Base-by-base conservation (phyloP, 2,113 vertebrate species). In the Erinaceus europaeus region DNA sequence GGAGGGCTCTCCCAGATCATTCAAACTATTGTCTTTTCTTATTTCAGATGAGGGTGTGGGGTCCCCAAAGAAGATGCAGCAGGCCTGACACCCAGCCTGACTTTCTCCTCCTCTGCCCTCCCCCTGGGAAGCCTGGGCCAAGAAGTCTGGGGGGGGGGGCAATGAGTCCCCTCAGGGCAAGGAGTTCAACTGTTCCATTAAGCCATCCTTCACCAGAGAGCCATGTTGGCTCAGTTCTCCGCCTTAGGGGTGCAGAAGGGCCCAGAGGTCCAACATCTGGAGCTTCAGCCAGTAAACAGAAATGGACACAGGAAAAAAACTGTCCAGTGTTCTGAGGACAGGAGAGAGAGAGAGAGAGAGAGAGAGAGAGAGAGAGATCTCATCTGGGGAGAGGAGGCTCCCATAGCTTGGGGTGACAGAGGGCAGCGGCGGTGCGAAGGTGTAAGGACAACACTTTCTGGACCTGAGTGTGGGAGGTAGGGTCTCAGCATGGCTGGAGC, bases 361-460 rank as follows among this genome's bases (percentile, higher is more conserved):
- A 32, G 52, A 53, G 21, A 11, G 3, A 36, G 52, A 5, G 2
- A 8, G 52, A 53, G 52, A 53, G 52, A 20, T 6, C 18, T 23
- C 9, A 23, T 17, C 52, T 29, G 9, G 55, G 29, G 21, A 5
- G 48, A 52, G 44, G 1, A 25, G 9, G 65, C 25, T 38, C 27
- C 29, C 65, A 40, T 27, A 50, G 61, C 21, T 5, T 5, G 3
- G 2, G 29, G 34, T 27, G 21, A 55, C n/a, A 32, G 69, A 59
- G 34, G 21, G 48, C 57, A 46, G 36, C 27, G 23, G 21, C 3
- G 27, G 0, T 8, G 18, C 5, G 9, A 2, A n/a, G n/a, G 27
- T 38, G 20, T 3, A 65, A 27, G 61, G 34, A 32, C 25, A 27
- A 9, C 14, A 7, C 9, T 46, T 50, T 40, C 40, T 20, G 71